These are phyloP conservation scores for Argyrosomus regius DNA, from an alignment of 2,797 vertebrate genomes.

Conservation along the genomic window DNA sequence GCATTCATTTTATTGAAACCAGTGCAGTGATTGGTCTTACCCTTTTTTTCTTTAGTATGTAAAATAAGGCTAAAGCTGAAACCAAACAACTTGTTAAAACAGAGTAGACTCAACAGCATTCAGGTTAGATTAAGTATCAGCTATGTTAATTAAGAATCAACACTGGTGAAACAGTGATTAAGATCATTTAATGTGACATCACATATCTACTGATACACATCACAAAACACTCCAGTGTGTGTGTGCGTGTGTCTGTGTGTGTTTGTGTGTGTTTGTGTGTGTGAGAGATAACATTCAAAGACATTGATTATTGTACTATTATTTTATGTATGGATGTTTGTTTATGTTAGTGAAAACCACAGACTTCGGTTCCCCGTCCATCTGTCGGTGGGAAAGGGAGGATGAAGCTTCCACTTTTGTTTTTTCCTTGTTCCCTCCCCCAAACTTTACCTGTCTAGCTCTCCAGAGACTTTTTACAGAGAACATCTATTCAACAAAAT, in stretches of 20 bases:
- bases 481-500: slow-evolving; percentile 25
- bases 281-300: background rate
- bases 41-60: too few relatives aligned
- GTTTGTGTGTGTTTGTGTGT: background rate
- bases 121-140: slow-evolving; percentile 13
- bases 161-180: slow-evolving; percentile 16
- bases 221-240: slow-evolving; percentile 3
- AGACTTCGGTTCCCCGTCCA: slow-evolving; percentile 40
- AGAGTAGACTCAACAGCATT: background rate
- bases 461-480: slow-evolving; percentile 22
- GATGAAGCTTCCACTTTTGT: slow-evolving; percentile 1
- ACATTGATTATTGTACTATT: too few relatives aligned
- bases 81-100: slow-evolving; percentile 14
- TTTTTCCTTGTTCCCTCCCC: slow-evolving; percentile 22
- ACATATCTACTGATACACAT: background rate
- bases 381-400: slow-evolving; percentile 41
- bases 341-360: slow-evolving; percentile 61
- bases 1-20: background rate
- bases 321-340: too few relatives aligned
- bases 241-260: background rate
- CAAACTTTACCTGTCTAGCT: slow-evolving; percentile 24
- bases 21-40: background rate
- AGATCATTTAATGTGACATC: background rate
- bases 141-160: background rate
- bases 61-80: background rate